Base-by-base conservation (phyloP, 1,140 invertebrate species). In the Heliconius himera region DNA sequence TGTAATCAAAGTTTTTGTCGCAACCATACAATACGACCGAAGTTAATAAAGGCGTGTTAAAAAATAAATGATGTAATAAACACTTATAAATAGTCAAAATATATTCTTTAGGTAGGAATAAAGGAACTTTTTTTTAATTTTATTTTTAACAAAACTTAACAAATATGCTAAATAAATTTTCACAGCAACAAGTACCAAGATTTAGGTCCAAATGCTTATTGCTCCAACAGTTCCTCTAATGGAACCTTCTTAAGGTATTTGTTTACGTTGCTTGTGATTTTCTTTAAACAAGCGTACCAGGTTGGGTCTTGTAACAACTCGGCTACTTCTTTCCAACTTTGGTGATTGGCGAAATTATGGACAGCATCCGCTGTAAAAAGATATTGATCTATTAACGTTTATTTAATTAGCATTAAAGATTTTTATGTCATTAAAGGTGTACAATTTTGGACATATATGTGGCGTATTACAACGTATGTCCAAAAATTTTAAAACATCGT, bases 261-360 rank as follows among this genome's bases (percentile, higher is more conserved):
- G 54, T 88, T 88, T 2, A 84, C 26, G 38, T 79, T 75, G 5
- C 8, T 80, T 0, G 77, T 74, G 4, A 86, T 22, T 73, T 73
- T 77, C n/a, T 82, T 86, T 46, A 84, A 33, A 6, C n/a, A 13
- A 4, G 16, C 72, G 20, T 83, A 76, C 56, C 76, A 83, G 6
- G 82, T 70, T 0, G 84, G 81, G 3, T 83, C 82, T 82, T 89
- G 84, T 0, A 86, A 73, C 8, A 84, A 20, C 16, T 82, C 73
- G 9, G 82, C 73, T 8, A 87, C 81, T 71, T 85, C 83, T 46
- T 78, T 77, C 78, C 80, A 89, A 54, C 84, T 85, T 22, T 85
- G 75, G 36, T 84, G 76, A 2, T 51, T 51, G 6, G 85, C 85
- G 60, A 84, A 89, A 20, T 85, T 85, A 33, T 85, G 86, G 11